Evolutionary conservation across 2,888 invertebrate genomes (phyloP).

Genomic region (Drosophila algonquin): DNA sequence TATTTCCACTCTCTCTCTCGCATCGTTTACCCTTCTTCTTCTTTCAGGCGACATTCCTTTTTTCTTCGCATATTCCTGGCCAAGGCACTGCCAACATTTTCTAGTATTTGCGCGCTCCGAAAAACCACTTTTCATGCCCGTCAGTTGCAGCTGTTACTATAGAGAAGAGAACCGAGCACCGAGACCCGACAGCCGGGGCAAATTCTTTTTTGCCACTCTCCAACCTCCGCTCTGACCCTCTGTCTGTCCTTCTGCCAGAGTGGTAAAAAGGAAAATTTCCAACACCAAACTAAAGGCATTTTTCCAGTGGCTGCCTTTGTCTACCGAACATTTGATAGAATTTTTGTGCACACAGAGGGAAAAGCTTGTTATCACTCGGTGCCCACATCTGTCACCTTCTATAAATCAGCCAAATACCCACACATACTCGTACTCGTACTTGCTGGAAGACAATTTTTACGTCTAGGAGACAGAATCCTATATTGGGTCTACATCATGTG

Average conservation of each 20-base stretch:
- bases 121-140: constrained; percentile 80
- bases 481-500: constrained; percentile 36
- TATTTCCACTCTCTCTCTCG: constrained; percentile 37
- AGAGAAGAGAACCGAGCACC: constrained; percentile 17
- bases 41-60: constrained; percentile 13
- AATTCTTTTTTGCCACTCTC: constrained; percentile 38
- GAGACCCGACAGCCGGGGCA: constrained; percentile 49
- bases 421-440: constrained; percentile 27
- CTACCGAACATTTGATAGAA: constrained; percentile 47
- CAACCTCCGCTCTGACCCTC: neutral
- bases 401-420: constrained; percentile 66
- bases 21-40: neutral
- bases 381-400: constrained; percentile 79
- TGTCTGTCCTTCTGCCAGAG: constrained; percentile 15
- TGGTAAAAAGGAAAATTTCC: constrained; percentile 55
- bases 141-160: constrained; percentile 76
- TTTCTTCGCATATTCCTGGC: constrained; percentile 30
- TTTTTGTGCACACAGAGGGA: constrained; percentile 39
- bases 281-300: constrained; percentile 63
- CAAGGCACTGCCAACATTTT: constrained; percentile 43
- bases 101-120: constrained; percentile 56
- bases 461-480: constrained; percentile 12
- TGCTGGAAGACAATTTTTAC: constrained; percentile 11
- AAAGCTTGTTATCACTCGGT: constrained; percentile 75
- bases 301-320: constrained; percentile 53